Evolutionary conservation across 2,888 invertebrate species (phyloP).

Genomic region (Sphaerophoria taeniata): DNA sequence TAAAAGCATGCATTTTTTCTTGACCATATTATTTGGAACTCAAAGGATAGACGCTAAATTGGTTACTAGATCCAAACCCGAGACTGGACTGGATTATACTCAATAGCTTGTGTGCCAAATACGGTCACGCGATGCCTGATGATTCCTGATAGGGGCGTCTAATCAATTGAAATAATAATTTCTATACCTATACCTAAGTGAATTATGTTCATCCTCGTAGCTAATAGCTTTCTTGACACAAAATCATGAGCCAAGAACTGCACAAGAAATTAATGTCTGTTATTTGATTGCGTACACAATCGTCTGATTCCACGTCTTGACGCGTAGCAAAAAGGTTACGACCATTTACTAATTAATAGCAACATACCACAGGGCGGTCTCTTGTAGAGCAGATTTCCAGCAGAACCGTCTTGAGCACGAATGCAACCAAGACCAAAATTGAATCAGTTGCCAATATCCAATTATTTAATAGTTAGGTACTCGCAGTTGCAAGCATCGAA

Average conservation of each 20-base stretch:
- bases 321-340: constrained; percentile 48
- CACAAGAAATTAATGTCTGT: constrained; percentile 64
- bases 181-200: too few species aligned
- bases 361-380: constrained; percentile 49
- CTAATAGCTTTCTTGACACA: too few species aligned
- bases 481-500: too few species aligned
- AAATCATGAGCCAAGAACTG: constrained; percentile 7
- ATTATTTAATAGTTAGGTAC: constrained; percentile 37
- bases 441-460: constrained; percentile 54
- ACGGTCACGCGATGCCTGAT: constrained; percentile 71
- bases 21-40: constrained; percentile 18
- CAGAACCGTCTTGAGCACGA: constrained; percentile 15
- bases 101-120: constrained; percentile 42
- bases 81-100: constrained; percentile 29
- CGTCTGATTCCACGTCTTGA: constrained; percentile 51
- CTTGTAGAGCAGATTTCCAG: constrained; percentile 19
- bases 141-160: constrained; percentile 68
- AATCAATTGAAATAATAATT: constrained; percentile 63
- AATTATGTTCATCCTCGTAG: too few species aligned
- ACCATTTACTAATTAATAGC: constrained; percentile 68
- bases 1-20: not conserved
- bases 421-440: constrained; percentile 12
- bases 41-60: constrained; percentile 2
- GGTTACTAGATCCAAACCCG: not conserved
- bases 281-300: constrained; percentile 70